phyloP scores from a whole-genome alignment of 2,797 vertebrate species.

The Acanthiza pusilla region DNA sequence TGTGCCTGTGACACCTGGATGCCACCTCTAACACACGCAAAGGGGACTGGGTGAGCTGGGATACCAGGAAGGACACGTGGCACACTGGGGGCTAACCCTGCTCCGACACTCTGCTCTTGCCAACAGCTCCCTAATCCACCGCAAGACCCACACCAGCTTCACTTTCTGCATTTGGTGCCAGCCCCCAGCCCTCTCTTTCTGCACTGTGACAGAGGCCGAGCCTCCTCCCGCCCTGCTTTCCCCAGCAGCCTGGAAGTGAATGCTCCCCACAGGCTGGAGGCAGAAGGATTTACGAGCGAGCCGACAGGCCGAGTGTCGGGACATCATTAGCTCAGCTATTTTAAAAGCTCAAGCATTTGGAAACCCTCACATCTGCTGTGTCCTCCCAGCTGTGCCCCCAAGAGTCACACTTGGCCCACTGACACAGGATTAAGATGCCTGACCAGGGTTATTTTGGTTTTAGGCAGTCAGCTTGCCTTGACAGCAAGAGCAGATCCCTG shows the following conservation, averaged over 20 bases:
- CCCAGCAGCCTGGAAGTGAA: neutral
- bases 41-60: neutral
- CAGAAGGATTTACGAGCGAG: neutral
- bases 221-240: neutral
- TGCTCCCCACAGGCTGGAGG: neutral
- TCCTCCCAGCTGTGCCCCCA: neutral
- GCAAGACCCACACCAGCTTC: neutral
- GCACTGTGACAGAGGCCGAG: neutral
- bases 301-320: neutral
- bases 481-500: rapidly evolving
- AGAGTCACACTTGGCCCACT: neutral
- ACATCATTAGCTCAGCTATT: neutral
- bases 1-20: rapidly evolving
- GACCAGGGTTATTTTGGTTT: neutral
- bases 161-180: neutral
- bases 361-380: neutral
- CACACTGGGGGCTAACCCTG: rapidly evolving
- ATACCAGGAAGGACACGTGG: rapidly evolving
- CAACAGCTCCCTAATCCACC: neutral
- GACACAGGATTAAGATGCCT: neutral
- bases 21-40: rapidly evolving
- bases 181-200: neutral
- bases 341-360: neutral
- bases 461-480: neutral
- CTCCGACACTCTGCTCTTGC: neutral